Conservation (phyloP, 2,113 vertebrate genomes). For the Actenoides lindsayi region DNA sequence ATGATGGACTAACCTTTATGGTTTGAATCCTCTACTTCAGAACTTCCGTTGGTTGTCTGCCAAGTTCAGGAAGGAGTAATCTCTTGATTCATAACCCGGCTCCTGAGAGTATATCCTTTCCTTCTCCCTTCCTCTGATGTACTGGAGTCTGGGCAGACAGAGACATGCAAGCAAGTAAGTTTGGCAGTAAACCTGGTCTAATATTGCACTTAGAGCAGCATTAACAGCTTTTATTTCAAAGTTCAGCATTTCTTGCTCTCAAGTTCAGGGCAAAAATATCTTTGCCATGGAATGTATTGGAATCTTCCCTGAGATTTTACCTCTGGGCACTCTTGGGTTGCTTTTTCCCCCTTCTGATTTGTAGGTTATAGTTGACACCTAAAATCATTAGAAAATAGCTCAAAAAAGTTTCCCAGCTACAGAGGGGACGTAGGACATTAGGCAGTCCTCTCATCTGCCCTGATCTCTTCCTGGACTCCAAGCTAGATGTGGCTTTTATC, state of each 20-base stretch:
- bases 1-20: background rate
- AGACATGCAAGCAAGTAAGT: background rate
- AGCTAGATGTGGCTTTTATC: background rate
- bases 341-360: background rate
- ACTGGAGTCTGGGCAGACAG: background rate
- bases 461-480: background rate
- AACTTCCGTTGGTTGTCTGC: background rate
- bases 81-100: background rate
- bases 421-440: background rate
- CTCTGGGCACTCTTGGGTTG: background rate
- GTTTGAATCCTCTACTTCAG: background rate
- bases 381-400: background rate
- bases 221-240: background rate
- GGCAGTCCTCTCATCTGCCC: background rate
- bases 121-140: background rate
- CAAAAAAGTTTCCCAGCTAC: background rate
- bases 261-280: background rate
- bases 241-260: background rate
- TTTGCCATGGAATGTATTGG: background rate
- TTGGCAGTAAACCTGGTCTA: background rate
- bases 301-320: background rate
- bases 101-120: background rate
- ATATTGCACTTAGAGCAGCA: background rate
- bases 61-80: background rate
- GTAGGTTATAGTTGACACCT: background rate